Conservation (phyloP, 2,797 vertebrate species). For the Darevskia nairensis region DNA sequence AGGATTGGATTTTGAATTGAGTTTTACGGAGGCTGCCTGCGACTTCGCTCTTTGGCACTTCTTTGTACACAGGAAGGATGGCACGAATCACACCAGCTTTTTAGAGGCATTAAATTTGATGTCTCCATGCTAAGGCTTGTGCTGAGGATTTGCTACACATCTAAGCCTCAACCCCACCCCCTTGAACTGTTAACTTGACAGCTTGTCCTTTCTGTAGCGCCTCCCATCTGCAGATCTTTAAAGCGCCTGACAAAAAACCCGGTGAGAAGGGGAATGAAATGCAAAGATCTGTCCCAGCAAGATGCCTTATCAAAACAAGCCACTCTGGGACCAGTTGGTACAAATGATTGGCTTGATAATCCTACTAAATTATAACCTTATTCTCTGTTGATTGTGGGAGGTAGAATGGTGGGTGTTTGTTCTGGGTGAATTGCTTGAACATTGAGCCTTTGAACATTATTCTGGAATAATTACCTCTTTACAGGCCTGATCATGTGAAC, state of each 20-base stretch:
- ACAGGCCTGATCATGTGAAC: background rate
- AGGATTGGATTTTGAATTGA: conserved; percentile 42
- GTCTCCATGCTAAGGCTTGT: background rate
- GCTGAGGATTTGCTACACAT: background rate
- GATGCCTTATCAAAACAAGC: background rate
- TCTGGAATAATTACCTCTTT: background rate
- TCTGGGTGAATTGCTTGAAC: background rate
- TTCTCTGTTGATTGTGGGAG: background rate
- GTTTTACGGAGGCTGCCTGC: conserved; percentile 2
- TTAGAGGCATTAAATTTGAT: background rate
- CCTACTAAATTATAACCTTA: too few species aligned
- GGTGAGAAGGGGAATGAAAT: background rate
- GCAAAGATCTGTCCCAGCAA: background rate
- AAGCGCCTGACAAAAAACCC: background rate
- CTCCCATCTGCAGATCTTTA: background rate
- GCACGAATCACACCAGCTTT: background rate
- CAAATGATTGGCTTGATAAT: background rate
- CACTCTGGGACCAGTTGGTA: background rate
- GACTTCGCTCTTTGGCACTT: background rate
- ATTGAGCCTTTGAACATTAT: background rate
- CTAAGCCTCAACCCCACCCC: background rate
- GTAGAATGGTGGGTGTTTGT: background rate
- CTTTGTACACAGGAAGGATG: background rate
- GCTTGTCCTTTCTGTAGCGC: background rate
- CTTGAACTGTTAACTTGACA: background rate